Percentiles rank a stretch among this genome's conserved stretches.
phyloP scores from a whole-genome alignment of 2,888 invertebrate genomes.

The Diplazon laetatorius region DNA sequence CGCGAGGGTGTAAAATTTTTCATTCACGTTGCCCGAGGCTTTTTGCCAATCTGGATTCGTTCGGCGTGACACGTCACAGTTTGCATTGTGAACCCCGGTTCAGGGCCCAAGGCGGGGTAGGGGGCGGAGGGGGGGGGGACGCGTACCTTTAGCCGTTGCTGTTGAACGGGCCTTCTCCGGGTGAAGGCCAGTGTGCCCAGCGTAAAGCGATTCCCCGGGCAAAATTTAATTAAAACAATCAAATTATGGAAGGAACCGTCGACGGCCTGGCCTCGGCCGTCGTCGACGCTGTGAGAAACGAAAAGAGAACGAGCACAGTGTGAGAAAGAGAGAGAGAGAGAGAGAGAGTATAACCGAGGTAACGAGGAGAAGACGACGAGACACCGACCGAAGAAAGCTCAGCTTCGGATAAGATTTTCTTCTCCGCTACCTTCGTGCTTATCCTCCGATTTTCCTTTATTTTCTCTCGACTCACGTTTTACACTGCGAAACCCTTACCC shows the following conservation, averaged over 20 bases:
- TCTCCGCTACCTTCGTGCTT: slow-evolving; percentile 71
- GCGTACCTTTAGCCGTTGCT: slow-evolving; percentile 36
- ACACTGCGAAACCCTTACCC: slow-evolving; percentile 7
- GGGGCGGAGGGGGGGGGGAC: no score
- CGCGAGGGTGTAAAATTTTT: slow-evolving; percentile 19
- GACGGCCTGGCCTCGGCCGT: slow-evolving; percentile 76
- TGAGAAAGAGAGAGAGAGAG: no score
- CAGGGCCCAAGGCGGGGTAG: no score
- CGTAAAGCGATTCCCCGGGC: slow-evolving; percentile 81
- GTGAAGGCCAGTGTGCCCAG: slow-evolving; percentile 71
- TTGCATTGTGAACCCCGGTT: slow-evolving; percentile 77
- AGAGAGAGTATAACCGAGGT: slow-evolving; percentile 11
- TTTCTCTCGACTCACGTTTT: slow-evolving; percentile 49
- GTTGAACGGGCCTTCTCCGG: slow-evolving; percentile 56
- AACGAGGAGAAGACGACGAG: slow-evolving; percentile 45
- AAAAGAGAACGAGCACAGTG: slow-evolving; percentile 69
- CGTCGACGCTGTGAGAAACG: slow-evolving; percentile 69
- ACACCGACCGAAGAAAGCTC: slow-evolving; percentile 60
- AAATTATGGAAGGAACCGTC: slow-evolving; percentile 81
- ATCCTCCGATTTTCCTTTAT: slow-evolving; percentile 71
- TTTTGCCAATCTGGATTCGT: slow-evolving; percentile 72
- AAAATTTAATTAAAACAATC: slow-evolving; percentile 83
- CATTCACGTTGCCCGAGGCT: slow-evolving; percentile 2
- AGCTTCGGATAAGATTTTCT: slow-evolving; percentile 79
- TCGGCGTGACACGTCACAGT: slow-evolving; percentile 78